A percentile compares a stretch with the other conserved stretches of the same genome.
phyloP scores from a whole-genome alignment of 2,113 vertebrate species.

The Vimba vimba region DNA sequence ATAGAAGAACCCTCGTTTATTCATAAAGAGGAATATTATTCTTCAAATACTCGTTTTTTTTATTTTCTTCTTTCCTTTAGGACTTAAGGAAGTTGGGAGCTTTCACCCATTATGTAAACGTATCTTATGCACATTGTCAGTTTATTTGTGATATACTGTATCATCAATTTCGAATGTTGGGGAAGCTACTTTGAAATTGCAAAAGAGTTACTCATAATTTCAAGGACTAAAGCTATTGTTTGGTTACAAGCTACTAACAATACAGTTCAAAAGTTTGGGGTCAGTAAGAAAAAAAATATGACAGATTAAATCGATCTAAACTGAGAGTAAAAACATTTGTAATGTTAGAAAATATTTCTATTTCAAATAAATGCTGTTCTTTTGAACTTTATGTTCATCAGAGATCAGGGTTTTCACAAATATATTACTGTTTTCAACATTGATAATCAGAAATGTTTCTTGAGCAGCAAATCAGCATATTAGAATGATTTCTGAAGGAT shows the following conservation, averaged over 20 bases:
- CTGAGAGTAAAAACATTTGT: too few relatives aligned
- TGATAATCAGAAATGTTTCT: background rate
- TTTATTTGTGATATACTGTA: background rate
- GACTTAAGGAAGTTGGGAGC: background rate
- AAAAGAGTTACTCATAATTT: background rate
- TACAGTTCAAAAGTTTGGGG: background rate
- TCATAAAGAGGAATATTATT: conserved; percentile 29
- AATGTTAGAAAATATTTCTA: too few relatives aligned
- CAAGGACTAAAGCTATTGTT: background rate
- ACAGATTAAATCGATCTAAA: too few relatives aligned
- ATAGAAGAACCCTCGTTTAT: conserved; percentile 37
- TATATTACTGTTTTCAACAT: background rate
- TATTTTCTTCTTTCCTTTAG: background rate
- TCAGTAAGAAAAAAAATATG: background rate
- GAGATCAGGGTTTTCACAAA: background rate
- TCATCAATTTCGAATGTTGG: background rate
- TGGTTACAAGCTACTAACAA: background rate
- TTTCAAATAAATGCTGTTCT: too few relatives aligned
- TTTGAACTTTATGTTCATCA: too few relatives aligned
- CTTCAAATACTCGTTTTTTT: background rate
- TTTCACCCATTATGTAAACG: background rate
- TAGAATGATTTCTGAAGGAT: too few relatives aligned
- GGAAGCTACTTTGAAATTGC: background rate
- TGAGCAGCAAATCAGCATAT: too few relatives aligned
- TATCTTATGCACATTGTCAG: background rate